These are phyloP conservation scores for Meloidogyne exigua DNA, from an alignment of 1,140 invertebrate species.

Conservation along the genomic window DNA sequence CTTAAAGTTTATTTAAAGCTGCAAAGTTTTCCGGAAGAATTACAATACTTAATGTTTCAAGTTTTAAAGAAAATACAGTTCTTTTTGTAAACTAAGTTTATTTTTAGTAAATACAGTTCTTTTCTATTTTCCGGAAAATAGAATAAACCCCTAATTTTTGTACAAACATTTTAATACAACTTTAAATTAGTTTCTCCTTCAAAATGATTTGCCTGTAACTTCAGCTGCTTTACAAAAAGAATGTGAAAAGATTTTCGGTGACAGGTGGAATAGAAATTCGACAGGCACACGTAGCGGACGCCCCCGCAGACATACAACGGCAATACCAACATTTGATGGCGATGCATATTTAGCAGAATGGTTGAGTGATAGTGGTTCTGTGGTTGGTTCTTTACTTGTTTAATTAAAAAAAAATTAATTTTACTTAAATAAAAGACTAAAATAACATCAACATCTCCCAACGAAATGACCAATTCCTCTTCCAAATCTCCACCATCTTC, in stretches of 20 bases:
- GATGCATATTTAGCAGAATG: constrained; percentile 3
- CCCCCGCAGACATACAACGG: background rate
- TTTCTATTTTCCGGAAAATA: too few relatives aligned
- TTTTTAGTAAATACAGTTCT: too few relatives aligned
- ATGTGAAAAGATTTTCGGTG: constrained; percentile 10
- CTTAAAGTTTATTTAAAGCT: background rate
- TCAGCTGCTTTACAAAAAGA: constrained; percentile 22
- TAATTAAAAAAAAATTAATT: too few relatives aligned
- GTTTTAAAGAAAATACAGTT: too few relatives aligned
- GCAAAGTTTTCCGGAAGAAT: too few relatives aligned
- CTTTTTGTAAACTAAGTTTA: too few relatives aligned
- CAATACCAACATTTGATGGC: background rate
- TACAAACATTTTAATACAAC: background rate
- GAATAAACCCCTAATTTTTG: too few relatives aligned
- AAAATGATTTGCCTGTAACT: constrained; percentile 20
- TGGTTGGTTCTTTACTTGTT: background rate
- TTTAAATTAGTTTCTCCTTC: constrained; percentile 13
- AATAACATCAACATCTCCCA: background rate
- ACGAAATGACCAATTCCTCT: background rate
- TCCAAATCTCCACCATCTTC: background rate
- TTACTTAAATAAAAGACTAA: too few relatives aligned
- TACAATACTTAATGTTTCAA: too few relatives aligned
- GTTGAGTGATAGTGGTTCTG: background rate
- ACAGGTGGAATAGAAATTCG: background rate
- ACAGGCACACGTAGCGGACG: background rate